Conservation (phyloP, 2,797 vertebrate genomes). For the Lepilemur ruficaudatus region DNA sequence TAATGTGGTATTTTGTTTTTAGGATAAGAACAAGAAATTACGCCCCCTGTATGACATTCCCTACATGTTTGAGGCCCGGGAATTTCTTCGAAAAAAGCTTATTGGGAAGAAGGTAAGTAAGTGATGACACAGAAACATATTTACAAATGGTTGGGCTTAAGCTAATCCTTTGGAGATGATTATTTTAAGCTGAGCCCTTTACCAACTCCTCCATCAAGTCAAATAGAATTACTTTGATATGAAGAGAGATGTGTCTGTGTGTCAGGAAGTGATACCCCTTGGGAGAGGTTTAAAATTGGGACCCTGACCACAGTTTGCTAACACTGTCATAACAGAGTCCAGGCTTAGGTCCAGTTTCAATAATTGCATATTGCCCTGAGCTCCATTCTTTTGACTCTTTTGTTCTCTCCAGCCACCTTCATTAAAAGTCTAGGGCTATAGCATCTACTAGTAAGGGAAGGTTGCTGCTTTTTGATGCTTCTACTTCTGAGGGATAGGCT, state of each 20-base stretch:
- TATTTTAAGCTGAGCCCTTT: background rate
- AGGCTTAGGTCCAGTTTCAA: conserved; percentile 55
- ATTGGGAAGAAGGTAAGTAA: conserved; percentile 96
- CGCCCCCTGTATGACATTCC: conserved; percentile 98
- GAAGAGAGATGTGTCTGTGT: background rate
- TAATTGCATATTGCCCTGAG: conserved; percentile 61
- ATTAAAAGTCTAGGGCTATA: background rate
- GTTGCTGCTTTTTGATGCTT: background rate
- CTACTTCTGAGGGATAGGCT: background rate
- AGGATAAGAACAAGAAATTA: conserved; percentile 98
- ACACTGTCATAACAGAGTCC: background rate
- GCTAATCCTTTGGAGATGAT: background rate
- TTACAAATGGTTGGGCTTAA: background rate
- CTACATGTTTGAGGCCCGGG: conserved; percentile 99
- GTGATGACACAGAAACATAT: background rate
- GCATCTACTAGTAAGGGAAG: background rate
- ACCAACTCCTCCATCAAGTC: background rate
- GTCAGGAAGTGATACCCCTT: conserved; percentile 30
- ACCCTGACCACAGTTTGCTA: conserved; percentile 57
- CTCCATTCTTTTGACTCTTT: conserved; percentile 21
- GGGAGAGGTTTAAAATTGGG: conserved; percentile 64
- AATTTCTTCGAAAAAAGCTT: conserved; percentile 98
- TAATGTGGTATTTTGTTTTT: conserved; percentile 31
- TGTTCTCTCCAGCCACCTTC: conserved; percentile 43
- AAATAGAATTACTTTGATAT: background rate